Percentiles rank a stretch among this genome's conserved stretches.
Evolutionary conservation across 2,888 invertebrate genomes (phyloP).

Genomic region (Sphaerophoria taeniata): DNA sequence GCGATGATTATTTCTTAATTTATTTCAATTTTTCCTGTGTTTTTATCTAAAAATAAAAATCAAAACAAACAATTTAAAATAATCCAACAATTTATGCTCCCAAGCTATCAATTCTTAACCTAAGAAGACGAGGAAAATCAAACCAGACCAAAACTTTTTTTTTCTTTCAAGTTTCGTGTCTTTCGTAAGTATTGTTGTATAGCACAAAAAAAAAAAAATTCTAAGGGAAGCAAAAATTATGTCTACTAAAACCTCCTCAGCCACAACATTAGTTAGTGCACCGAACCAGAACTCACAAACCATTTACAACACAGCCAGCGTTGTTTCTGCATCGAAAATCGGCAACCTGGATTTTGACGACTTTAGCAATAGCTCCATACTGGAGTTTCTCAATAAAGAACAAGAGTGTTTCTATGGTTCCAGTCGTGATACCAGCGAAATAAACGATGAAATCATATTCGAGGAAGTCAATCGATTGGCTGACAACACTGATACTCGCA

Average conservation of each 20-base stretch:
- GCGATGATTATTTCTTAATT: slow-evolving; percentile 51
- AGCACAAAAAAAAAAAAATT: slow-evolving; percentile 23
- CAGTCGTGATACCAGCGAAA: slow-evolving; percentile 74
- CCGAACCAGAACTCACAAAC: slow-evolving; percentile 40
- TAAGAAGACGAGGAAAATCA: neutral
- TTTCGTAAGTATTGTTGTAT: slow-evolving; percentile 6
- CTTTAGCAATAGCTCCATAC: slow-evolving; percentile 81
- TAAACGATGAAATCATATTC: slow-evolving; percentile 85
- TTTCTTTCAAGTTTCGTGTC: slow-evolving; percentile 7
- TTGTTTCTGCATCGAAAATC: slow-evolving; percentile 28
- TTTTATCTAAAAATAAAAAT: slow-evolving; percentile 27
- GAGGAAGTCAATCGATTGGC: slow-evolving; percentile 87
- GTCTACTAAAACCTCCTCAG: slow-evolving; percentile 62
- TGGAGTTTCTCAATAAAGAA: slow-evolving; percentile 82
- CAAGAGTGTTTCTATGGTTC: slow-evolving; percentile 78
- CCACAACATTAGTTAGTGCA: slow-evolving; percentile 37
- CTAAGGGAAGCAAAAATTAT: slow-evolving; percentile 3
- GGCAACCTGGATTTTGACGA: slow-evolving; percentile 78
- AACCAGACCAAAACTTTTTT: neutral
- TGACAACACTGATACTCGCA: slow-evolving; percentile 83
- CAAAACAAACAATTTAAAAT: neutral
- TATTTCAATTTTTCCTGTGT: slow-evolving; percentile 29
- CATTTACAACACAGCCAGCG: slow-evolving; percentile 20
- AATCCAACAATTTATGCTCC: slow-evolving; percentile 19
- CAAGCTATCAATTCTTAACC: neutral